Base-by-base conservation (phyloP, 2,888 invertebrate species). In the Phanerotoma sp. region DNA sequence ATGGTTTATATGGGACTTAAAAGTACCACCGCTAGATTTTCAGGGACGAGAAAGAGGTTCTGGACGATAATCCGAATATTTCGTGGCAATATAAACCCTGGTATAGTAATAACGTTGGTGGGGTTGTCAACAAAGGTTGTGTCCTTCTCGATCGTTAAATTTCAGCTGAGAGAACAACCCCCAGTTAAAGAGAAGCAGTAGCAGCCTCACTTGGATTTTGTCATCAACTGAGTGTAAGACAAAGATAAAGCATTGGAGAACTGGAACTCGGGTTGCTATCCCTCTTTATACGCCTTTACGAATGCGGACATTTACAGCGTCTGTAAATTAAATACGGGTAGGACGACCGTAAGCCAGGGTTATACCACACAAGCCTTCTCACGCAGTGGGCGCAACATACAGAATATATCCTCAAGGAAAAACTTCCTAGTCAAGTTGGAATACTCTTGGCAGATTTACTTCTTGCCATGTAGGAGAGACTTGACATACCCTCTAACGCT, bases 261-360 rank as follows among this genome's bases (percentile, higher is more conserved):
- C 30, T 40, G 41, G 28, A 13, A 46, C 28, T 18, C 35, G 10
- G 16, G 33, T 51, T 42, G 13, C 18, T 42, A 18, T 30, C 54
- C 51, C 55, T 54, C 58, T 55, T 56, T 54, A n/a, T 61, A 56
- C 40, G 42, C 51, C n/a, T 42, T 57, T 42, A 60, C 51, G 51
- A 58, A 63, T 59, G 61, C 56, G 63, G 70, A 72, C 72, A 62
- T 73, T 74, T 73, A 72, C 68, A 71, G 66, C 71, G 69, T 61
- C 63, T 67, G 67, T 74, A 74, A 74, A 74, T 72, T 71, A 69
- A 65, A 63, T 61, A 61, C 62, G 60, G 60, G 57, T 54, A 11
- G 38, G 11, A 56, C 62, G 67, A 64, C 66, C 66, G 62, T 64
- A 63, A 66, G 62, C 57, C 55, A 35, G 22, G 56, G 54, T 58